A percentile compares a stretch with the other conserved stretches of the same genome.
Evolutionary conservation across 2,113 vertebrate species (phyloP).

Genomic region (Sinosuthora webbiana): DNA sequence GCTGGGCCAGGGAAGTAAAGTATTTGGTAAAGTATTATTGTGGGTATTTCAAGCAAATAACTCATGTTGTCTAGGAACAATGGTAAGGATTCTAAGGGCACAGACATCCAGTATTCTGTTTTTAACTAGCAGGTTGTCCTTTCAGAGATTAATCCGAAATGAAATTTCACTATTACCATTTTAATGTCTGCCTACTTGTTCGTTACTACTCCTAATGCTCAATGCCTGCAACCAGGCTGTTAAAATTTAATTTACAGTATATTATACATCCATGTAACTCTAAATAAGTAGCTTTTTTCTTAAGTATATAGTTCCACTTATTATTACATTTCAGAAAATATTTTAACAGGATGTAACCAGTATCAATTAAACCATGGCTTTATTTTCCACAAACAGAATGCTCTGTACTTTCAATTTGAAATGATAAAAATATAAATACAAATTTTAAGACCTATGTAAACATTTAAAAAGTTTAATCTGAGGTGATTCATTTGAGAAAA

Average conservation of each 20-base stretch:
- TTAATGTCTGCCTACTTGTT: not conserved
- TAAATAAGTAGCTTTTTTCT: not conserved
- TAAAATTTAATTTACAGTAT: not conserved
- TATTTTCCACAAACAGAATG: not conserved
- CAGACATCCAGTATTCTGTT: not conserved
- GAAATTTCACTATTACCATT: not conserved
- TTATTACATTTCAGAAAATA: not conserved
- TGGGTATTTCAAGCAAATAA: not conserved
- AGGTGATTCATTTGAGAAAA: not conserved
- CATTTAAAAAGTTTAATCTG: not conserved
- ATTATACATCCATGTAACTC: not conserved
- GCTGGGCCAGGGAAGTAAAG: not conserved
- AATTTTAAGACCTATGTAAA: not conserved
- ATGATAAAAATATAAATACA: not conserved
- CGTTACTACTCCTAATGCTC: not conserved
- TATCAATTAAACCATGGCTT: not conserved
- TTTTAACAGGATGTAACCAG: not conserved
- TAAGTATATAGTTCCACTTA: not conserved
- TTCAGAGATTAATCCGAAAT: not conserved
- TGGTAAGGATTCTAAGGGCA: not conserved
- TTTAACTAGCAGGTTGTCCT: not conserved
- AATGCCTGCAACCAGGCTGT: not conserved
- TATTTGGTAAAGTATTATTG: not conserved
- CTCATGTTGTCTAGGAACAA: not conserved
- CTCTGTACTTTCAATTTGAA: not conserved